Conservation (phyloP, 2,113 vertebrate species). For the Naja naja region DNA sequence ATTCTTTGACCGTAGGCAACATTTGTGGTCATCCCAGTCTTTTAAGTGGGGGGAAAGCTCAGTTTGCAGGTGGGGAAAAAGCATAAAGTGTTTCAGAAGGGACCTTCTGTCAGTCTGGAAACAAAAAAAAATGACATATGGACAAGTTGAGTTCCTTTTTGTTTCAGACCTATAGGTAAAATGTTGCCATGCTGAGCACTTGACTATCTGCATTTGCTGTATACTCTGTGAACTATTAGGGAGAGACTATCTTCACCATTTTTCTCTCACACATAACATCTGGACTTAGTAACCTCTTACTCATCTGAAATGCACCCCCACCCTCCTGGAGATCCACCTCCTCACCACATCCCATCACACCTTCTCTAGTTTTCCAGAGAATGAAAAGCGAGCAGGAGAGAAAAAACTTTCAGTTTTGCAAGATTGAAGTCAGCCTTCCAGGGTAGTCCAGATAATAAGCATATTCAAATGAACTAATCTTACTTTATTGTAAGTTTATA, state of each 20-base stretch:
- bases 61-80: not conserved
- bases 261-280: not conserved
- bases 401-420: not conserved
- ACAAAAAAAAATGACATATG: not conserved
- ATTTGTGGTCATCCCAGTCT: not conserved
- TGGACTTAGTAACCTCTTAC: not conserved
- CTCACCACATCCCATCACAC: not conserved
- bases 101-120: not conserved
- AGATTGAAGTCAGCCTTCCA: not conserved
- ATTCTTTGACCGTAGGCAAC: not conserved
- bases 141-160: not conserved
- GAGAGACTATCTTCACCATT: not conserved
- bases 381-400: not conserved
- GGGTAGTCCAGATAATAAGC: not conserved
- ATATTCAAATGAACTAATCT: not conserved
- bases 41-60: not conserved
- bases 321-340: not conserved
- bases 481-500: not conserved
- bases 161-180: not conserved
- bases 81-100: not conserved
- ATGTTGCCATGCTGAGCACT: not conserved
- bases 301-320: not conserved
- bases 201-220: not conserved
- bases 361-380: not conserved
- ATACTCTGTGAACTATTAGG: not conserved